Evolutionary conservation across 2,888 invertebrate genomes (phyloP).

Genomic region (Tetropium fuscum): DNA sequence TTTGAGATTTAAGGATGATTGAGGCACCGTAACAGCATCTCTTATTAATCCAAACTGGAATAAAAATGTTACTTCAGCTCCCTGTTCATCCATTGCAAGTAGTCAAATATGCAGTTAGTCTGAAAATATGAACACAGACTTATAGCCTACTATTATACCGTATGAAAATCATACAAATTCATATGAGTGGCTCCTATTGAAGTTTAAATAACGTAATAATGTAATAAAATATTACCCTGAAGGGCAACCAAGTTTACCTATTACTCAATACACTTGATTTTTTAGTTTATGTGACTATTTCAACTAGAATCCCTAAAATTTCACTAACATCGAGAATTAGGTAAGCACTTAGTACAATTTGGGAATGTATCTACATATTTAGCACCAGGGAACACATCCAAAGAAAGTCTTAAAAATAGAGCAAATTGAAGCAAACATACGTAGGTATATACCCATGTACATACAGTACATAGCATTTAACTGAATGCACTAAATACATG

Average conservation of each 20-base stretch:
- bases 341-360: no score
- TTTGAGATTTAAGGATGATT: conserved; percentile 85
- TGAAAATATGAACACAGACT: not conserved
- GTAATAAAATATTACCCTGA: no score
- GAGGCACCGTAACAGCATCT: conserved; percentile 88
- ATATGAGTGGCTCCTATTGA: no score
- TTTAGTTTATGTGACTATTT: no score
- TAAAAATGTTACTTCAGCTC: conserved; percentile 89
- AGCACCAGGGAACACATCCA: not conserved
- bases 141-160: not conserved
- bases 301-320: no score
- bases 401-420: not conserved
- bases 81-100: conserved; percentile 74
- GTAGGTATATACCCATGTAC: no score
- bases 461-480: no score
- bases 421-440: not conserved
- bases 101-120: conserved; percentile 4
- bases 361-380: not conserved
- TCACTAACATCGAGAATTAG: no score
- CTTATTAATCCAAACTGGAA: conserved; percentile 95
- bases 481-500: no score
- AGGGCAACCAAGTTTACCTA: no score
- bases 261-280: no score
- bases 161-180: not conserved
- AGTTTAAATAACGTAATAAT: no score